A percentile compares a stretch with the other conserved stretches of the same genome.
phyloP scores from a whole-genome alignment of 1,140 invertebrate genomes.

The Diorhabda sublineata region DNA sequence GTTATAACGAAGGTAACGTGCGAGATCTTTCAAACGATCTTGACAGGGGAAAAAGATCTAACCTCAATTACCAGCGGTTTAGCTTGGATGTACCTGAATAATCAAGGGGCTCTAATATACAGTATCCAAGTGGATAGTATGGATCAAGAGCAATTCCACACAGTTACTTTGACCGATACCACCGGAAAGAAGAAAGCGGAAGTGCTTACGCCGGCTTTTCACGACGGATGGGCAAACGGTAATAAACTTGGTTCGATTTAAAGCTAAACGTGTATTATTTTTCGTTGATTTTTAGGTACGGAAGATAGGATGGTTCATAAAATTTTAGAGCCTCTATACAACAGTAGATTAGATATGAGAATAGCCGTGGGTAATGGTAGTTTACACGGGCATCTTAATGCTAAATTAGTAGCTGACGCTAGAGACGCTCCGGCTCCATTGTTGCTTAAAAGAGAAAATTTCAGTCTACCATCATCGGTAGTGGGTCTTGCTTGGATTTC shows the following conservation, averaged over 20 bases:
- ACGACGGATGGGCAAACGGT: slow-evolving; percentile 60
- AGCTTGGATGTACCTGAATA: slow-evolving; percentile 75
- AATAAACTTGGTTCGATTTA: background rate
- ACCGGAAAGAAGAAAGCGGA: slow-evolving; percentile 67
- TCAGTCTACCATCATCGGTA: slow-evolving; percentile 48
- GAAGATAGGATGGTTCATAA: slow-evolving; percentile 61
- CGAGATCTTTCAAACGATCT: slow-evolving; percentile 71
- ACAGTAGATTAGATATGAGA: slow-evolving; percentile 70
- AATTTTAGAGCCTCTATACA: slow-evolving; percentile 73
- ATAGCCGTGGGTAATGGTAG: slow-evolving; percentile 58
- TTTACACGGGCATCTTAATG: slow-evolving; percentile 61
- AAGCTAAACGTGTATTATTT: no score
- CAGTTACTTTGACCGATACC: slow-evolving; percentile 67
- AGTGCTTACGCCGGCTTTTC: slow-evolving; percentile 59
- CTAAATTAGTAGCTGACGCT: slow-evolving; percentile 69
- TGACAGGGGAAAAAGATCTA: slow-evolving; percentile 51
- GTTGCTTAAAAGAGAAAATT: slow-evolving; percentile 57
- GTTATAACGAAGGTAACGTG: slow-evolving; percentile 69
- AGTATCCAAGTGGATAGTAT: slow-evolving; percentile 60
- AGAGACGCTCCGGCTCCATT: slow-evolving; percentile 64
- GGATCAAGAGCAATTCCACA: slow-evolving; percentile 50
- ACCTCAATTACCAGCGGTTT: slow-evolving; percentile 53
- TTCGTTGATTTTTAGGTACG: slow-evolving; percentile 44
- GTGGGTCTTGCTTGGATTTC: slow-evolving; percentile 78
- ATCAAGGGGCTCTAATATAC: slow-evolving; percentile 68